These are phyloP conservation scores for Accipiter cooperii DNA, from an alignment of 2,113 vertebrate genomes.

Conservation along the genomic window DNA sequence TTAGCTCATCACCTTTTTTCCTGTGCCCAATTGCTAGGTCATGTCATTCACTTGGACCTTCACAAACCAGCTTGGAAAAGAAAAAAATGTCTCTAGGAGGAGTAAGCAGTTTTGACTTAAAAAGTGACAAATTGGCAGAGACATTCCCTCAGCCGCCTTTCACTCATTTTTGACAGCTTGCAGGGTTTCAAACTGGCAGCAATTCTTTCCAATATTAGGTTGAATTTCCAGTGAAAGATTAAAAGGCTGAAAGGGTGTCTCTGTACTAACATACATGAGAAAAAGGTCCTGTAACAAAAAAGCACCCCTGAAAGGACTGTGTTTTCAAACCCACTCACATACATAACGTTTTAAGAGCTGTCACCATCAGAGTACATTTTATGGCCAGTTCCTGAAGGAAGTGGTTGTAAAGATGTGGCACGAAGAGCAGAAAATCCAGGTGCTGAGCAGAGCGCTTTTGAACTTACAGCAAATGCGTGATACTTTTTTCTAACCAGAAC, in stretches of 20 bases:
- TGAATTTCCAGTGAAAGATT: background rate
- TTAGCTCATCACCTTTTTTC: background rate
- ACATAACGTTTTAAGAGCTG: conserved; percentile 48
- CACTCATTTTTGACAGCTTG: background rate
- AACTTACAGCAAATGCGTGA: conserved; percentile 2
- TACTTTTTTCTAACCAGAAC: conserved; percentile 41
- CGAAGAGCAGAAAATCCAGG: conserved; percentile 34
- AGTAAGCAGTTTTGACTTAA: background rate
- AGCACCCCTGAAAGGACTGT: background rate
- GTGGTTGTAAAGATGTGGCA: conserved; percentile 55
- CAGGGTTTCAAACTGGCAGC: background rate
- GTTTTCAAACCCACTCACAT: conserved; percentile 7
- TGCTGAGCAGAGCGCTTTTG: conserved; percentile 60
- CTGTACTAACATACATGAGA: background rate
- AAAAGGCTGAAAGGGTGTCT: background rate
- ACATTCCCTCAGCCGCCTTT: background rate
- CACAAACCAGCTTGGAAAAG: background rate
- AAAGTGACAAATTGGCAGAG: background rate
- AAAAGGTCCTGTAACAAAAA: background rate
- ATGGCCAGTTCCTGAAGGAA: conserved; percentile 46
- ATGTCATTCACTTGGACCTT: background rate
- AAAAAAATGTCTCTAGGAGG: background rate
- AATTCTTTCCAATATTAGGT: background rate
- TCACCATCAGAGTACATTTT: conserved; percentile 41
- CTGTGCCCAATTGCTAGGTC: background rate